Evolutionary conservation across 2,797 vertebrate species (phyloP), one percentile per base, ranked within the genome.

Genomic region (Enteromius thamalakanensis): DNA sequence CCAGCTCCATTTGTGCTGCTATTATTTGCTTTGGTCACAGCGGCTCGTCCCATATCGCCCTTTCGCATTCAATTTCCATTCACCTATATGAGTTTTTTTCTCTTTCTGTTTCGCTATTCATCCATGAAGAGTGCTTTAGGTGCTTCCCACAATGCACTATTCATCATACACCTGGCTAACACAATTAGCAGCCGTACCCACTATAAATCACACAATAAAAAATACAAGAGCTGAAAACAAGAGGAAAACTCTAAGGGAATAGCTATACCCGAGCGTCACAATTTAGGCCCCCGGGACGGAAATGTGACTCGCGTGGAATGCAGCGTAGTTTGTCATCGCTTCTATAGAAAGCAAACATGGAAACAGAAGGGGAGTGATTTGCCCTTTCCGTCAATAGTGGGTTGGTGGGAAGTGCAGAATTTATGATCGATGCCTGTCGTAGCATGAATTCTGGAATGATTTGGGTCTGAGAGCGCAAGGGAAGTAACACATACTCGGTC

Each of bases 291-390:
- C 26, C 9, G 49, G 8, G 67, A 58, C 8, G n/a, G 80, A 68
- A 75, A 40, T 15, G 76, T 4, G 32, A 87, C 89, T 90, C 86
- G 85, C 88, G 90, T 89, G 85, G 82, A 91, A 92, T 91, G 91
- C 90, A 84, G 69, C 58, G 64, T 88, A 89, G 86, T 92, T 89
- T 87, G 85, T 90, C 87, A 86, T 87, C 81, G 69, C 69, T 37
- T 78, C 21, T 71, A 67, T 37, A 75, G 76, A 80, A 83, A 83
- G 65, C 71, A 83, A 82, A 79, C 78, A 17, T 49, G 29, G 76
- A 65, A 75, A 85, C 79, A 80, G 81, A 80, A 65, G 68, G 69
- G 17, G 65, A 70, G 65, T 76, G 58, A 77, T 84, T 86, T 78
- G 75, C 62, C 80, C 72, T 17, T 82, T 79, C 75, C 17, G 40